Evolutionary conservation across 2,888 invertebrate genomes (phyloP), one percentile per base, ranked within the genome.

Genomic region (Macrosiphum euphorbiae): DNA sequence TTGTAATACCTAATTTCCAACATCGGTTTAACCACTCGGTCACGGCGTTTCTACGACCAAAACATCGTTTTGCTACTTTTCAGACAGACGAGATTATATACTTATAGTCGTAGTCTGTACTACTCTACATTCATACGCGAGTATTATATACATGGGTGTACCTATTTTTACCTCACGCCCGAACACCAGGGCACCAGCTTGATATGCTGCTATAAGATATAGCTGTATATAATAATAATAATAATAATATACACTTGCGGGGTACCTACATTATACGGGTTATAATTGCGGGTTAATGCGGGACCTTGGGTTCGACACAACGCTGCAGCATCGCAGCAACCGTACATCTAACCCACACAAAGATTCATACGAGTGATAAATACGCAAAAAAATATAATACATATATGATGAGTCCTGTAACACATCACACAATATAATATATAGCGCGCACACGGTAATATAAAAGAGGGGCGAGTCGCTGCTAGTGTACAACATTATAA

Each of bases 241-340:
- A 78, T 78, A 78, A 78, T 78, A 78, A 78, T 78, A 35, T 78
- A 78, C 78, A 78, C 78, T 78, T 20, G 47, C 47, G 47, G 35
- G 35, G 35, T 78, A 20, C 35, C 35, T 35, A 78, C 78, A 78
- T 78, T 84, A n/a, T 84, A 84, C 84, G 78, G 52, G 84, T 91
- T 84, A 91, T 91, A 91, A 91, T 91, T 91, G 91, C 41, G 55
- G 91, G 91, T 91, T 91, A 91, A 55, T 44, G 58, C 89, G 61
- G 20, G 47, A 67, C 90, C 67, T 90, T 90, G 90, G 90, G 61
- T 47, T 41, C 90, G 61, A 61, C 61, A 86, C 47, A 28, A 26
- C 47, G 47, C 28, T 26, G 41, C 41, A 26, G 47, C 47, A n/a
- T 16, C 47, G 28, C 16, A 47, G 2, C 28, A 13, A 28, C 44